Conservation (phyloP, 1,140 invertebrate species). For the Achatina immaculata region DNA sequence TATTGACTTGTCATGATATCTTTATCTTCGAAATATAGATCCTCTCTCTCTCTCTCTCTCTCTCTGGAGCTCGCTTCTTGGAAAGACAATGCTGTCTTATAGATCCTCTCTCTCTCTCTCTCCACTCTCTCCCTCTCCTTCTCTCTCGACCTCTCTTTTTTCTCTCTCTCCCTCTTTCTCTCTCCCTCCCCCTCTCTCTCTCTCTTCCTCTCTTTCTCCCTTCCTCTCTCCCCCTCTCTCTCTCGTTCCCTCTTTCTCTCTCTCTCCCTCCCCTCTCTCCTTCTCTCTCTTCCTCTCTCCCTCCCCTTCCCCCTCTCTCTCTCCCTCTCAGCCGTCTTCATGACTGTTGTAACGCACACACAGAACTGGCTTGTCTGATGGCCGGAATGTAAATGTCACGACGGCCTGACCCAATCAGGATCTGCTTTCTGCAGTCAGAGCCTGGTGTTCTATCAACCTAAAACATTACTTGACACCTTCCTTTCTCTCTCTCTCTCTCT, state of each 20-base stretch:
- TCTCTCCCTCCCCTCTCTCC: not conserved
- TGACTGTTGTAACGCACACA: too few relatives aligned
- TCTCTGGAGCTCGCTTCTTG: too few relatives aligned
- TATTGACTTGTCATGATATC: too few relatives aligned
- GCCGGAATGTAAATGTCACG: too few relatives aligned
- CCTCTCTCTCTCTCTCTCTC: too few relatives aligned
- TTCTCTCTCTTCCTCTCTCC: not conserved
- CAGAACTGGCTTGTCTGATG: too few relatives aligned
- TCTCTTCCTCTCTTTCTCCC: not conserved
- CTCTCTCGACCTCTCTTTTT: not conserved
- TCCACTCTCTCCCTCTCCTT: not conserved
- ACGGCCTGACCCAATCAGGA: too few relatives aligned
- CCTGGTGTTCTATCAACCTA: too few relatives aligned
- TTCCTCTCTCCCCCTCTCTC: not conserved
- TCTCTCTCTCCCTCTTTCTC: not conserved
- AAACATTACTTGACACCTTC: too few relatives aligned
- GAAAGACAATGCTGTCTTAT: not conserved
- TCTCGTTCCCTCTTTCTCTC: not conserved
- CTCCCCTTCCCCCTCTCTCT: slow-evolving; percentile 76
- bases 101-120: not conserved
- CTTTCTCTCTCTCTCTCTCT: too few relatives aligned
- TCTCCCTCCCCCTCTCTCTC: not conserved
- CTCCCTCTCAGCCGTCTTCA: slow-evolving; percentile 92
- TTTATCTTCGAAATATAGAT: too few relatives aligned
- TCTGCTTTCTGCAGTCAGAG: too few relatives aligned